Evolutionary conservation across 2,113 vertebrate genomes (phyloP).

Genomic region (Sceloporus undulatus): DNA sequence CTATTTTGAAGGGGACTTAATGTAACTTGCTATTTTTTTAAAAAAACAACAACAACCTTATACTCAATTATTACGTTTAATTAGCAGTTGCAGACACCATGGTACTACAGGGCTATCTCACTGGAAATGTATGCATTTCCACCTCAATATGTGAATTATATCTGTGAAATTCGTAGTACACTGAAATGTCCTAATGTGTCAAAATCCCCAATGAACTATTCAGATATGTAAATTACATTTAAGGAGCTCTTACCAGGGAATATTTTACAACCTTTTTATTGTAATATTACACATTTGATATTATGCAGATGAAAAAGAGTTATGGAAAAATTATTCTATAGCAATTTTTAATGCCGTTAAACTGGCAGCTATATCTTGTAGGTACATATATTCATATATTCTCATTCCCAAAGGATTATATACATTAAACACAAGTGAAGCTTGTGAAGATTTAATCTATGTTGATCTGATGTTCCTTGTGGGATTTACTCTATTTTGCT

Average conservation of each 20-base stretch:
- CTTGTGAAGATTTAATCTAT: constrained; percentile 66
- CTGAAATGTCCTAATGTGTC: constrained; percentile 54
- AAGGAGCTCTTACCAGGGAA: constrained; percentile 60
- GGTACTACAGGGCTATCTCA: not conserved
- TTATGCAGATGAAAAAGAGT: constrained; percentile 40
- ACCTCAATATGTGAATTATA: constrained; percentile 50
- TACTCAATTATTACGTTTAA: not conserved
- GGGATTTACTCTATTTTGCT: constrained; percentile 66
- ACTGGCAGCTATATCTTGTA: constrained; percentile 21
- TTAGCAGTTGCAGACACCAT: constrained; percentile 17
- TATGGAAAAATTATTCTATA: constrained; percentile 46
- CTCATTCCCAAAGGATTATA: constrained; percentile 44
- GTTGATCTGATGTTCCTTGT: constrained; percentile 66
- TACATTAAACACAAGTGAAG: constrained; percentile 69
- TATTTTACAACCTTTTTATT: constrained; percentile 56
- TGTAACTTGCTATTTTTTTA: not conserved
- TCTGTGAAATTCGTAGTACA: constrained; percentile 23
- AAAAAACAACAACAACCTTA: not conserved
- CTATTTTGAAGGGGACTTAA: not conserved
- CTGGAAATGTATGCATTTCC: constrained; percentile 46
- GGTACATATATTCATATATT: constrained; percentile 32
- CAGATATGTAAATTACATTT: constrained; percentile 58
- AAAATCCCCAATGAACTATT: constrained; percentile 64
- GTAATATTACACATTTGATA: constrained; percentile 51
- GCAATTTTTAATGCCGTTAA: constrained; percentile 59